Percentiles rank a stretch among this genome's conserved stretches.
These are phyloP conservation scores for Agriopis aurantiaria DNA, from an alignment of 2,888 invertebrate genomes.

Conservation along the genomic window DNA sequence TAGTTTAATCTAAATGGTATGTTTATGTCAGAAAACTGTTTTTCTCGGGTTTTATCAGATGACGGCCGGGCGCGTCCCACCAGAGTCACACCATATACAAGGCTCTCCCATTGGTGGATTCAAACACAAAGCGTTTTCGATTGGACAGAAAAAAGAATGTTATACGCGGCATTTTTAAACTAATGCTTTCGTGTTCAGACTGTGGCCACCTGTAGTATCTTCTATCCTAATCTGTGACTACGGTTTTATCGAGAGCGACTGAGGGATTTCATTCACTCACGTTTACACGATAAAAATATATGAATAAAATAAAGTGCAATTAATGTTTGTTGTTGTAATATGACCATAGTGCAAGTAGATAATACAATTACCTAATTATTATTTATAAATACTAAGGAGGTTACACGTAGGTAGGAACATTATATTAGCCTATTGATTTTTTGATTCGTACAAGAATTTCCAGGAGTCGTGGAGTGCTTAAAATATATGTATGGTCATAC, in stretches of 20 bases:
- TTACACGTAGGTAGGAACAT: background rate
- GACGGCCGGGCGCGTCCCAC: conserved; percentile 71
- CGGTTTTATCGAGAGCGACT: conserved; percentile 21
- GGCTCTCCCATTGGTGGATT: conserved; percentile 70
- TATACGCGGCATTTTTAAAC: conserved; percentile 61
- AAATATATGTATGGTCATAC: too few relatives aligned
- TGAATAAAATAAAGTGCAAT: background rate
- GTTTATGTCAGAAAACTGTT: conserved; percentile 62
- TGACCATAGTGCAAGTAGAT: background rate
- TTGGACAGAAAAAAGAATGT: conserved; percentile 58
- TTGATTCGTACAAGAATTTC: too few relatives aligned
- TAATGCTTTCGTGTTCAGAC: conserved; percentile 1
- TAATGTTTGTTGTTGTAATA: background rate
- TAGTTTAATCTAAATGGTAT: conserved; percentile 43
- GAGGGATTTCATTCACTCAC: conserved; percentile 15
- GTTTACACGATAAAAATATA: background rate
- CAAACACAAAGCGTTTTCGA: conserved; percentile 52
- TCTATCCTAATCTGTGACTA: conserved; percentile 3
- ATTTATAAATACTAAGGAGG: background rate
- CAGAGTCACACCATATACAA: conserved; percentile 81
- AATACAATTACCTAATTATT: too few relatives aligned
- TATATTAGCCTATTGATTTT: background rate
- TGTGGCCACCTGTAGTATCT: background rate
- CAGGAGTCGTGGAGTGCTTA: too few relatives aligned
- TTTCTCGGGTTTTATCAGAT: conserved; percentile 47